These are phyloP conservation scores for Myiagra hebetior DNA, from an alignment of 2,113 vertebrate genomes.

Conservation along the genomic window DNA sequence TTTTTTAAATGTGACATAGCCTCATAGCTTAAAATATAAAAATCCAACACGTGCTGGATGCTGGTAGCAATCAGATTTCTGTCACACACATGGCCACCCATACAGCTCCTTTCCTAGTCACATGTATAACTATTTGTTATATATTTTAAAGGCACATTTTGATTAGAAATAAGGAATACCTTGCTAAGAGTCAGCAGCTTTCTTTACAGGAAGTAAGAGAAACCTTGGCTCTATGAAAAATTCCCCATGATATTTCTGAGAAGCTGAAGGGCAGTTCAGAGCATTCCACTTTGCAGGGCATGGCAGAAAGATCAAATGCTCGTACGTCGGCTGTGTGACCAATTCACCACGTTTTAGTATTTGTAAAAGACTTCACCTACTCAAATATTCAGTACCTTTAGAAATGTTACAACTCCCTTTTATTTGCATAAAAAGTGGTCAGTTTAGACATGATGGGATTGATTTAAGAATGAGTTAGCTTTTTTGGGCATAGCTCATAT, in stretches of 20 bases:
- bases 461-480: neutral
- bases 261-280: neutral
- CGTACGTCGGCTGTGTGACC: accelerated
- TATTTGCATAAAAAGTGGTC: neutral
- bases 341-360: neutral
- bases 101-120: neutral
- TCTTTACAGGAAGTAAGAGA: neutral
- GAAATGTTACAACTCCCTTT: neutral
- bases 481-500: accelerated
- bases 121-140: neutral
- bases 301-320: neutral
- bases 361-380: neutral
- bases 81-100: neutral
- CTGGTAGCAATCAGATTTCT: neutral
- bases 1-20: neutral
- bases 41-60: neutral
- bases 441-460: neutral
- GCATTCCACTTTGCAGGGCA: neutral
- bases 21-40: neutral
- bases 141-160: neutral
- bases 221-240: neutral
- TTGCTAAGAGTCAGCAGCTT: neutral
- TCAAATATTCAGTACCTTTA: neutral
- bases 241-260: neutral
- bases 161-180: neutral